Evolutionary conservation across 23 tunicate species (phyloP).

Genomic region (Diplosoma virens): DNA sequence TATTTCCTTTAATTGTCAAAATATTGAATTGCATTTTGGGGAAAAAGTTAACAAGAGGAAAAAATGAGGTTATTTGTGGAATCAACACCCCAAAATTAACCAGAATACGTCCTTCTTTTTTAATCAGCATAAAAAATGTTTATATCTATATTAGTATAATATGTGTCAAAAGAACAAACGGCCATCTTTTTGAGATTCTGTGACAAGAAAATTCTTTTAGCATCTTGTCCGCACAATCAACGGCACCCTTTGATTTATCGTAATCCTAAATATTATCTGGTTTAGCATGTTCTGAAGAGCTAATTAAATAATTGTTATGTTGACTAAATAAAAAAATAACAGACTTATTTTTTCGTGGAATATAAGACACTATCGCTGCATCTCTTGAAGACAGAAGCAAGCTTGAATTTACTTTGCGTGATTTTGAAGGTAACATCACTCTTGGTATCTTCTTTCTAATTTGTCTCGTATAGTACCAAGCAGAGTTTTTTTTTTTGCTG

Average conservation of each 20-base stretch:
- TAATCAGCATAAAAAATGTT: background rate
- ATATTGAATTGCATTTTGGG: too few relatives aligned
- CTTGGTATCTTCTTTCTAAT: too few relatives aligned
- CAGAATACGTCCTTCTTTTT: background rate
- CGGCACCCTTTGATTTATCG: background rate
- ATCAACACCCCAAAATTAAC: background rate
- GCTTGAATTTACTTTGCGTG: too few relatives aligned
- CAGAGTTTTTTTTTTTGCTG: too few relatives aligned
- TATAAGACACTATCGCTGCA: background rate
- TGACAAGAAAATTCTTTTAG: background rate
- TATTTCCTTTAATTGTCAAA: too few relatives aligned
- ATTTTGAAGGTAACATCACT: too few relatives aligned
- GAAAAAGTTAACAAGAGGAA: background rate
- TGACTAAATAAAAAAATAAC: background rate
- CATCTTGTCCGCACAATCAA: background rate
- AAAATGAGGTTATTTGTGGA: background rate
- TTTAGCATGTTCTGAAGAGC: background rate
- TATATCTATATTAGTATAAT: background rate
- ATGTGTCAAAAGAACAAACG: background rate
- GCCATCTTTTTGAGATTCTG: background rate
- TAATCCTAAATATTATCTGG: too few relatives aligned
- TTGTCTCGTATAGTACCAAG: too few relatives aligned
- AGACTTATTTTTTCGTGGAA: background rate
- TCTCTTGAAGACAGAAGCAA: too few relatives aligned
- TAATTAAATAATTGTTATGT: background rate